A percentile compares a stretch with the other conserved stretches of the same genome.
Conservation (phyloP, 2,113 vertebrate species). For the human region DNA sequence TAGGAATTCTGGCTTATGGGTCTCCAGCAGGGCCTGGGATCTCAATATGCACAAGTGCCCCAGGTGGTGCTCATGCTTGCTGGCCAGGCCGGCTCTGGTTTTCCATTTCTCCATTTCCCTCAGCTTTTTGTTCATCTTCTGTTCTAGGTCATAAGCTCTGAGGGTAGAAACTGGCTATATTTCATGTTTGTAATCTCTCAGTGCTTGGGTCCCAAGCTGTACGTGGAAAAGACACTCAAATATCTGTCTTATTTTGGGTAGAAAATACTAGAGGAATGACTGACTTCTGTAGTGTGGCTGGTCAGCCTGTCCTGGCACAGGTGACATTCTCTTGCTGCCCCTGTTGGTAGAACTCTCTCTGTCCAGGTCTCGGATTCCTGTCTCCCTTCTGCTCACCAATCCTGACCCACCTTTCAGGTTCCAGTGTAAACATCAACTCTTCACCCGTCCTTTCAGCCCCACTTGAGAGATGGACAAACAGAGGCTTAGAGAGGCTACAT, state of each 20-base stretch:
- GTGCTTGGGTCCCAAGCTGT: not conserved
- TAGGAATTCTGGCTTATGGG: not conserved
- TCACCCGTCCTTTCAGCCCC: not conserved
- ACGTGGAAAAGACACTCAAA: not conserved
- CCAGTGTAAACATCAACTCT: not conserved
- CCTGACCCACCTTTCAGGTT: not conserved
- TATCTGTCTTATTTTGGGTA: not conserved
- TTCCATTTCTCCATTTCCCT: not conserved
- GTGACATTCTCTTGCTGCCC: not conserved
- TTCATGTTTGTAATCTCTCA: not conserved
- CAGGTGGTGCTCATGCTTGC: not conserved
- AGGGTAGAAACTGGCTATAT: not conserved
- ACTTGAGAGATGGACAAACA: not conserved
- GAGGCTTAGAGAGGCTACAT: not conserved
- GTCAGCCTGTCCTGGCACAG: not conserved
- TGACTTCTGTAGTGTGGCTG: not conserved
- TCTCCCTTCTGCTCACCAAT: fast-evolving
- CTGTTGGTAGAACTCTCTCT: not conserved
- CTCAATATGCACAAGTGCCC: not conserved
- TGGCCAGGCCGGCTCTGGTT: not conserved
- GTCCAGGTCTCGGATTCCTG: not conserved
- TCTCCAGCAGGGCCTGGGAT: not conserved
- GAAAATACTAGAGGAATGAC: not conserved
- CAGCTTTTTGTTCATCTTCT: not conserved
- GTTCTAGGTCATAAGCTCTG: not conserved